Evolutionary conservation across 1,140 invertebrate genomes (phyloP).

Genomic region (Telenomus remus): DNA sequence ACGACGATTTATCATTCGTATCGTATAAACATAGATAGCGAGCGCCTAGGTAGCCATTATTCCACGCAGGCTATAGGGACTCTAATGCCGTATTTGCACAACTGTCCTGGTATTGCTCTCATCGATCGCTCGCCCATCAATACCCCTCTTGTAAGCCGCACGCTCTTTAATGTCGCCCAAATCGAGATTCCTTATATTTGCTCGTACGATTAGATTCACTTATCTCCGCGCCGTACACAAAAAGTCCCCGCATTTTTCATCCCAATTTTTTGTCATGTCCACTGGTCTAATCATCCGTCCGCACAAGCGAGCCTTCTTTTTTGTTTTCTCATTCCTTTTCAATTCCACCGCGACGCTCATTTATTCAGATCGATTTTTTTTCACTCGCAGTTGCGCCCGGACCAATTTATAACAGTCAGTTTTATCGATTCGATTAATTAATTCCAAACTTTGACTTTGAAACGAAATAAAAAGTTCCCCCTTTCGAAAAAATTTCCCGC

Average conservation of each 20-base stretch:
- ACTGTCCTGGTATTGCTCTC: slow-evolving; percentile 53
- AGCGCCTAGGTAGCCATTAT: slow-evolving; percentile 50
- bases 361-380: too few species aligned
- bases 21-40: slow-evolving; percentile 61
- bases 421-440: too few species aligned
- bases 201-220: slow-evolving; percentile 44
- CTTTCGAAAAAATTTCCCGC: background rate
- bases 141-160: slow-evolving; percentile 44
- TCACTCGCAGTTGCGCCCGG: too few species aligned
- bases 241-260: slow-evolving; percentile 21
- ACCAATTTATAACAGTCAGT: too few species aligned
- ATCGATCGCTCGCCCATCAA: slow-evolving; percentile 51
- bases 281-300: too few species aligned
- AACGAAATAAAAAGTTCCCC: background rate
- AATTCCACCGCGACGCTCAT: too few species aligned
- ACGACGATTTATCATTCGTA: slow-evolving; percentile 59
- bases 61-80: slow-evolving; percentile 23
- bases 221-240: slow-evolving; percentile 19
- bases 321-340: background rate
- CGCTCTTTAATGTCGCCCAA: slow-evolving; percentile 36
- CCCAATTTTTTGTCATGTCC: background rate
- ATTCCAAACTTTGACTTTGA: too few species aligned
- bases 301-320: background rate
- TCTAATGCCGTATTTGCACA: slow-evolving; percentile 54
- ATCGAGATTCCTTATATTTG: slow-evolving; percentile 44